phyloP scores from a whole-genome alignment of 2,113 vertebrate species.

The Phaethornis superciliosus region DNA sequence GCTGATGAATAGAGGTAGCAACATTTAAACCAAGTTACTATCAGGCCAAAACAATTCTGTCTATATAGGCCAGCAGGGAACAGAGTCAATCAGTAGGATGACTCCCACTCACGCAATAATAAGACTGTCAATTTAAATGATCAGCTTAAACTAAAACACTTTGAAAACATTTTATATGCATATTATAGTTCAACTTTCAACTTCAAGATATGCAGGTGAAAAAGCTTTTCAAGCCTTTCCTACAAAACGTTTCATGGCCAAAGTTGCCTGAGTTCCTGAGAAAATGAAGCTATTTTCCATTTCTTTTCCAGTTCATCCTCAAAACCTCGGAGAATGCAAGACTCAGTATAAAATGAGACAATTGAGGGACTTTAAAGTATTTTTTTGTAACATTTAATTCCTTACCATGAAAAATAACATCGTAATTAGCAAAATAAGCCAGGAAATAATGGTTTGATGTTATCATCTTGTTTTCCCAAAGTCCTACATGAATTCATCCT shows the following conservation, averaged over 20 bases:
- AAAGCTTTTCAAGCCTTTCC: neutral
- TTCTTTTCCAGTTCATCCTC: neutral
- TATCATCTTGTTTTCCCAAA: neutral
- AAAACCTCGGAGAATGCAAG: neutral
- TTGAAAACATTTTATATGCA: neutral
- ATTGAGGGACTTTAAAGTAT: neutral
- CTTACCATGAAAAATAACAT: neutral
- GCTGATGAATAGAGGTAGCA: neutral
- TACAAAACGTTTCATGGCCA: neutral
- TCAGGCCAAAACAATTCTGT: neutral
- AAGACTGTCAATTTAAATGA: neutral
- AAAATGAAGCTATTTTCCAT: neutral
- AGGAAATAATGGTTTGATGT: neutral
- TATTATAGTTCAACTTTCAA: neutral
- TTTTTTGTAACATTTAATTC: neutral
- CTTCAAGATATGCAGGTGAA: neutral
- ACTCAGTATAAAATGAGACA: neutral
- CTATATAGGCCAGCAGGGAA: neutral
- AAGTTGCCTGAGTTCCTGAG: rapidly evolving
- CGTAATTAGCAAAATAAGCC: rapidly evolving
- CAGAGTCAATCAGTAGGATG: neutral
- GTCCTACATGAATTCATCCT: neutral
- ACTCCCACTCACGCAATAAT: neutral
- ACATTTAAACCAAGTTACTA: neutral
- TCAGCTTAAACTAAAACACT: neutral